A percentile compares a stretch with the other conserved stretches of the same genome.
Evolutionary conservation across 2,797 vertebrate species (phyloP).

Genomic region (Acridotheres tristis): DNA sequence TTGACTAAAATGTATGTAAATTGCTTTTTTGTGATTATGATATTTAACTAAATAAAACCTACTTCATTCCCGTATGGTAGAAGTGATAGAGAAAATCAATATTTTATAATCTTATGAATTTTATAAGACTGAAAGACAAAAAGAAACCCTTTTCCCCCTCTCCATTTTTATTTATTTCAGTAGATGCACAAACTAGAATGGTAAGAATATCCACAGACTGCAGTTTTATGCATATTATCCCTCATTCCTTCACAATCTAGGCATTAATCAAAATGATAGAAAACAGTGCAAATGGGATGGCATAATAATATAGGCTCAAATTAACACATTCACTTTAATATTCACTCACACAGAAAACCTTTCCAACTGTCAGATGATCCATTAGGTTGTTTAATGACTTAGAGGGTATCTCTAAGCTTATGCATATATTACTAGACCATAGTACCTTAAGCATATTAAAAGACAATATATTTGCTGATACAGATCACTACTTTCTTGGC

Average conservation of each 20-base stretch:
- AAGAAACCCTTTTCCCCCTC: rapidly evolving
- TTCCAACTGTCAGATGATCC: constrained; percentile 38
- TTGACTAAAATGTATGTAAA: not conserved
- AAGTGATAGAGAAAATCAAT: not conserved
- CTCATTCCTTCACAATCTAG: not conserved
- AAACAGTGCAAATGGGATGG: constrained; percentile 41
- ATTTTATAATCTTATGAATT: not conserved
- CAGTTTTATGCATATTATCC: not conserved
- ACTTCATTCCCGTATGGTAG: not conserved
- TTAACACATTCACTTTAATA: constrained; percentile 39
- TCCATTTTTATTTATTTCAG: not conserved
- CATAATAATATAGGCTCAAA: constrained; percentile 8
- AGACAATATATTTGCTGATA: not conserved
- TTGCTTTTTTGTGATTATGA: not conserved
- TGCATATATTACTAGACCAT: not conserved
- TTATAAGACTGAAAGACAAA: not conserved
- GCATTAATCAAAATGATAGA: constrained; percentile 47
- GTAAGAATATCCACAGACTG: not conserved
- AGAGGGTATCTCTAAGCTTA: not conserved
- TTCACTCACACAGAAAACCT: not conserved
- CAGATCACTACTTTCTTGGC: not conserved
- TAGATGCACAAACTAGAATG: not conserved
- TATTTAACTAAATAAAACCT: not conserved
- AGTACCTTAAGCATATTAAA: not conserved
- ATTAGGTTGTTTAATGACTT: constrained; percentile 36